Percentiles rank a stretch among this genome's conserved stretches.
These are phyloP conservation scores for Sparus aurata DNA, from an alignment of 2,797 vertebrate genomes.

Conservation along the genomic window DNA sequence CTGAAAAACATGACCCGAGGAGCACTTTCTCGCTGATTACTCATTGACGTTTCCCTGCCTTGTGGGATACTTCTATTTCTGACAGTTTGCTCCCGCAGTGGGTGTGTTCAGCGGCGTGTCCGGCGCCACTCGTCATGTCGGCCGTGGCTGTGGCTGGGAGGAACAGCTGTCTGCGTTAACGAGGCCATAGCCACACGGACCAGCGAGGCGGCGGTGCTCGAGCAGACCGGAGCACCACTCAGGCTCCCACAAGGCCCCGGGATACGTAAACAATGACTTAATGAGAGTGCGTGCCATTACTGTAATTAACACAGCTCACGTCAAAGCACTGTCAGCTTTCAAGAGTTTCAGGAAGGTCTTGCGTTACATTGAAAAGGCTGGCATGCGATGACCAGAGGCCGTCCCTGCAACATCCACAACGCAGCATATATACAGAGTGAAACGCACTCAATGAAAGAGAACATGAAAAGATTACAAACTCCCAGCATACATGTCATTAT, in stretches of 20 bases:
- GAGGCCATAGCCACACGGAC: constrained; percentile 73
- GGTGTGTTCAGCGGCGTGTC: constrained; percentile 68
- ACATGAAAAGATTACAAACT: constrained; percentile 38
- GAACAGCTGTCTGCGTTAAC: constrained; percentile 88
- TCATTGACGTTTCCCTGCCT: constrained; percentile 79
- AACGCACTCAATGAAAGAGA: constrained; percentile 44
- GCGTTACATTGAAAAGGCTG: constrained; percentile 66
- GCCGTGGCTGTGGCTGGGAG: constrained; percentile 80
- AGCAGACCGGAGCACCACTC: constrained; percentile 72
- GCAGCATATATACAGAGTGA: constrained; percentile 22
- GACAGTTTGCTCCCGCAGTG: constrained; percentile 70
- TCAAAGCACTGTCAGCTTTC: constrained; percentile 85
- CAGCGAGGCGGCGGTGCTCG: constrained; percentile 65
- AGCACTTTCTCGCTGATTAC: constrained; percentile 78
- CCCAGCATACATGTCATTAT: constrained; percentile 4
- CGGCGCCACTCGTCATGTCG: constrained; percentile 69
- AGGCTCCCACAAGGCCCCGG: constrained; percentile 75
- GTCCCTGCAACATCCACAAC: constrained; percentile 44
- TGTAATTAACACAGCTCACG: constrained; percentile 88
- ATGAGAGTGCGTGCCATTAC: constrained; percentile 87
- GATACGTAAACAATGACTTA: constrained; percentile 86
- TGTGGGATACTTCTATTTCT: constrained; percentile 77
- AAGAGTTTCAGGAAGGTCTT: constrained; percentile 79
- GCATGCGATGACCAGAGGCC: constrained; percentile 67
- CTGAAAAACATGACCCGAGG: constrained; percentile 70